Evolutionary conservation across 2,797 vertebrate genomes (phyloP).

Genomic region (Clarias fuscus): DNA sequence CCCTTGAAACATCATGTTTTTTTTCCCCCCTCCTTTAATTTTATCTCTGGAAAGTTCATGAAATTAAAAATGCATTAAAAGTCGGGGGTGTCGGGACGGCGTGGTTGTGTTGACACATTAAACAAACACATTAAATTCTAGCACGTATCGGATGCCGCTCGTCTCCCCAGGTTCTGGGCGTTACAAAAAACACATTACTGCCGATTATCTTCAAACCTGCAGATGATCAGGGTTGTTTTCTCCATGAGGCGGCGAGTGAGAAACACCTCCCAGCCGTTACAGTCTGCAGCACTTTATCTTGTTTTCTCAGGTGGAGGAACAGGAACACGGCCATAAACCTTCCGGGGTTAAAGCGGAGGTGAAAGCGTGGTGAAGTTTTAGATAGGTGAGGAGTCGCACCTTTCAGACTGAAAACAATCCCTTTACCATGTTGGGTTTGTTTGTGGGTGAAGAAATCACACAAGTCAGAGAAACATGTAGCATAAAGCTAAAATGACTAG

Average conservation of each 20-base stretch:
- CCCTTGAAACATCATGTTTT: not conserved
- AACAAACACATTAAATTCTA: slow-evolving; percentile 14
- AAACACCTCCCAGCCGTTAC: not conserved
- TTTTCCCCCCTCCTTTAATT: not conserved
- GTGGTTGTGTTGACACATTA: not conserved
- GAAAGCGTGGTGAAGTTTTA: not conserved
- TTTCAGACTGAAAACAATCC: not conserved
- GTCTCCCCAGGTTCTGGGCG: not conserved
- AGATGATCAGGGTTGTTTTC: not conserved
- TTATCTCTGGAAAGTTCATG: not conserved
- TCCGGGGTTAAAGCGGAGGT: not conserved
- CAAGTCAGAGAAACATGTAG: not conserved
- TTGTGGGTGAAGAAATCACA: not conserved
- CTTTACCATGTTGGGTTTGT: not conserved
- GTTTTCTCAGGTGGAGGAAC: not conserved
- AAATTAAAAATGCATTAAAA: slow-evolving; percentile 2
- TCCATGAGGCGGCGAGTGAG: not conserved
- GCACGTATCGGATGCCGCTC: not conserved
- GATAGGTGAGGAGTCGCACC: not conserved
- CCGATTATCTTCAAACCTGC: slow-evolving; percentile 30
- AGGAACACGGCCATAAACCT: not conserved
- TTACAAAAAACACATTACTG: slow-evolving; percentile 3
- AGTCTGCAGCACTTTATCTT: not conserved
- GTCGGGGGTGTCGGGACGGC: not conserved
- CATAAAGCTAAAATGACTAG: not conserved